These are phyloP conservation scores for Tichodroma muraria DNA, from an alignment of 2,113 vertebrate species.

Conservation along the genomic window DNA sequence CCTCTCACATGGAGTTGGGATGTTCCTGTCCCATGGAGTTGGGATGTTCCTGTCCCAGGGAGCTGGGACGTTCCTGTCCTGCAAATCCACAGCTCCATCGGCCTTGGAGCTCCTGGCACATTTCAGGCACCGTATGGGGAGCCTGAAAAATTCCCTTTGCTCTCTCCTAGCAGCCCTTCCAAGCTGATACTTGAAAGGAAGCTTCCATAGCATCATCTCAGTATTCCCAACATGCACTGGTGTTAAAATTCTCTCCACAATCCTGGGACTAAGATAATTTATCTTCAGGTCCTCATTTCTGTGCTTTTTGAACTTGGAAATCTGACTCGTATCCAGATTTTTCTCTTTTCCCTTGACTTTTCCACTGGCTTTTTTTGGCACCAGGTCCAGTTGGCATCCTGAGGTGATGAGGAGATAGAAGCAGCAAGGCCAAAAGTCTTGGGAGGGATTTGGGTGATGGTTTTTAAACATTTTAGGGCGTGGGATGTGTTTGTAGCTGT, in stretches of 20 bases:
- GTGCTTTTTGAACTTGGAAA: neutral
- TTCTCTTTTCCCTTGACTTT: neutral
- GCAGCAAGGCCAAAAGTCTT: neutral
- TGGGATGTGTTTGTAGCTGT: neutral
- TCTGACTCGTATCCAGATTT: neutral
- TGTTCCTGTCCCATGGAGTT: neutral
- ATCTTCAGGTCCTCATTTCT: neutral
- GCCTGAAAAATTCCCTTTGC: neutral
- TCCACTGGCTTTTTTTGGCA: neutral
- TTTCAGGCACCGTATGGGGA: neutral
- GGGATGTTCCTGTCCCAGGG: neutral
- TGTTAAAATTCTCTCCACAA: neutral
- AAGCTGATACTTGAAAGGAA: neutral
- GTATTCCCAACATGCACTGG: neutral
- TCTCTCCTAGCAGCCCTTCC: neutral
- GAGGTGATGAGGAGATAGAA: neutral
- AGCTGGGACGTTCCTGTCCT: neutral
- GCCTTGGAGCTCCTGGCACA: neutral
- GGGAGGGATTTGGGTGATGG: neutral
- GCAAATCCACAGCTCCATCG: fast-evolving
- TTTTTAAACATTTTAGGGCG: fast-evolving
- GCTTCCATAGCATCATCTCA: neutral
- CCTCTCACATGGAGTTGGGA: too few relatives aligned
- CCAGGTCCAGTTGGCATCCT: neutral
- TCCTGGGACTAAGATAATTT: neutral